A percentile compares a stretch with the other conserved stretches of the same genome.
These are phyloP conservation scores for Melozone crissalis DNA, from an alignment of 2,113 vertebrate genomes.

Conservation along the genomic window DNA sequence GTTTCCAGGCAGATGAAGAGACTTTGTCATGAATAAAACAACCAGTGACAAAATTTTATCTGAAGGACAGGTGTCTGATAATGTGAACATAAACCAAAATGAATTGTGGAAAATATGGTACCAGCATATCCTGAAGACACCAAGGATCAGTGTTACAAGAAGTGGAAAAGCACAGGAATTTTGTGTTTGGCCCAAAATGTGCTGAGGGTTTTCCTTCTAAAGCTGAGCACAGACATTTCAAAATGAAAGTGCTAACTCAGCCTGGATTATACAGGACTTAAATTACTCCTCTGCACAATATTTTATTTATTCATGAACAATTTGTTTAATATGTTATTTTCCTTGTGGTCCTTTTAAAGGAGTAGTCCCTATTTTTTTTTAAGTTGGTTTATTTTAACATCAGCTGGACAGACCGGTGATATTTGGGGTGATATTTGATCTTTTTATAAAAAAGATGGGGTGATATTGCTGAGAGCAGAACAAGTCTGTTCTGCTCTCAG, in stretches of 20 bases:
- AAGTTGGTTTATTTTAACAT: background rate
- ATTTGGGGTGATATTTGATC: too few relatives aligned
- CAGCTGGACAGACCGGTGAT: background rate
- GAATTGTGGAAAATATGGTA: background rate
- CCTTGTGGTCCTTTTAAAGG: background rate
- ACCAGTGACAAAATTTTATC: background rate
- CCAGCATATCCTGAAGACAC: background rate
- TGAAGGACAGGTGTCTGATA: background rate
- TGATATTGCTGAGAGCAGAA: too few relatives aligned
- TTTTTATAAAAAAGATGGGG: too few relatives aligned
- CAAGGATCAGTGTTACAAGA: background rate
- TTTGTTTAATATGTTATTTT: background rate
- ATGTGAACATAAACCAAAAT: background rate
- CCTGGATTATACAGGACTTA: background rate
- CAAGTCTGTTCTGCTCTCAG: background rate
- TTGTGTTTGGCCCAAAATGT: background rate
- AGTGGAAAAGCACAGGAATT: background rate
- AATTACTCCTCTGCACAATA: background rate
- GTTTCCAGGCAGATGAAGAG: background rate
- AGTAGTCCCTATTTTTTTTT: background rate
- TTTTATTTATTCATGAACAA: background rate
- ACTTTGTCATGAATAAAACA: background rate
- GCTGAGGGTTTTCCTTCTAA: background rate
- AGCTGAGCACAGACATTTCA: background rate
- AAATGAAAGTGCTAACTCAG: background rate